A percentile compares a stretch with the other conserved stretches of the same genome.
phyloP scores from a whole-genome alignment of 1,140 invertebrate genomes.

The Drosophila subpulchrella region DNA sequence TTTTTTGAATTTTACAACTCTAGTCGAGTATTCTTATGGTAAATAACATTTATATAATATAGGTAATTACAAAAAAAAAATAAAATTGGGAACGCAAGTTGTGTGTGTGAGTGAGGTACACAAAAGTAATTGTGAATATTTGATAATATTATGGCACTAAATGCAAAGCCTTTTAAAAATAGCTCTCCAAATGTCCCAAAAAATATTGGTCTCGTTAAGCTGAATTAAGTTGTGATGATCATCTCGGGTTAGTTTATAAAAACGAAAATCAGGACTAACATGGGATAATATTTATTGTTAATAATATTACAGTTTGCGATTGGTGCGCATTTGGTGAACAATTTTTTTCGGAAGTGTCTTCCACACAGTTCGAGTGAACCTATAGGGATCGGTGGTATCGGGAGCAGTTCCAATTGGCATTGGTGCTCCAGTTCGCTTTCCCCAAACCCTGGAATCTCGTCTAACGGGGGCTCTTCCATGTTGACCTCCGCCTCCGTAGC shows the following conservation, averaged over 20 bases:
- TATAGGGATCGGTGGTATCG: not conserved
- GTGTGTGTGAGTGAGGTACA: not conserved
- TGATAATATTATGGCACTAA: not conserved
- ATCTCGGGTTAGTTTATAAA: no score
- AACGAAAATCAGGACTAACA: no score
- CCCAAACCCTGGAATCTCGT: not conserved
- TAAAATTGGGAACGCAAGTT: not conserved
- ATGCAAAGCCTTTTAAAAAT: not conserved
- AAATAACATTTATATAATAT: not conserved
- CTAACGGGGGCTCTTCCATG: conserved; percentile 16
- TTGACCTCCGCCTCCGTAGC: conserved; percentile 44
- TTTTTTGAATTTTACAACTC: not conserved
- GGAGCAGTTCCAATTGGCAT: not conserved
- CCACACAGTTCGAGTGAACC: not conserved
- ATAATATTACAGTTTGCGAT: not conserved
- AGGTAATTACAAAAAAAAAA: not conserved
- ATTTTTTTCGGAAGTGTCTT: conserved; percentile 5
- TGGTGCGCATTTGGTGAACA: not conserved
- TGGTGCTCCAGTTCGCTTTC: not conserved
- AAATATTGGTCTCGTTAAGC: no score
- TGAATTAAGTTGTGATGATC: no score
- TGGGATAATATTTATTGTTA: not conserved
- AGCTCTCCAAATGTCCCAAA: not conserved
- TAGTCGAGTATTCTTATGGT: not conserved
- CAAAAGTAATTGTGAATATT: not conserved